Conservation (phyloP, 2,797 vertebrate species). For the Naso thynnoides region DNA sequence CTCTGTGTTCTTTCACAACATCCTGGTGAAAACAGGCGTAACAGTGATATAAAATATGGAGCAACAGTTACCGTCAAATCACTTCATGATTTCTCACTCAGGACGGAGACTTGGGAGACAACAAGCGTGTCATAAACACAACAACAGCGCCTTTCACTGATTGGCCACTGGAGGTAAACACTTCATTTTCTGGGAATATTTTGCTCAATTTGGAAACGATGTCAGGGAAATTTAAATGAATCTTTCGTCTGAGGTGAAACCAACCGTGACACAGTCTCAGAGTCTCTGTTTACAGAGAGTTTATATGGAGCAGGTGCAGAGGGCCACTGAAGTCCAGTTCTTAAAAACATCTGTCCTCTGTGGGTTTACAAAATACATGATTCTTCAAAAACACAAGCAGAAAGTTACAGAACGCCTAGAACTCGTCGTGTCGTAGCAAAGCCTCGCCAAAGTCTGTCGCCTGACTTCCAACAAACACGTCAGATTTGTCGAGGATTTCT, state of each 20-base stretch:
- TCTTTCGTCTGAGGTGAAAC: no score
- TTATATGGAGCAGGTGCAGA: no score
- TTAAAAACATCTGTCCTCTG: constrained; percentile 53
- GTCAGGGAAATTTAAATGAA: no score
- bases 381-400: constrained; percentile 48
- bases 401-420: constrained; percentile 70
- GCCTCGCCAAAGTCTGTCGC: constrained; percentile 95
- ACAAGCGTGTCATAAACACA: no score
- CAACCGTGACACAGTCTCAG: no score
- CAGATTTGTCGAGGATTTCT: constrained; percentile 92
- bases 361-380: constrained; percentile 85
- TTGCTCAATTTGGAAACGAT: no score
- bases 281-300: no score
- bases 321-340: no score
- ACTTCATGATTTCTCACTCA: constrained; percentile 1
- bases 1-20: constrained; percentile 1
- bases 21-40: background rate
- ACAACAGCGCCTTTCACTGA: no score
- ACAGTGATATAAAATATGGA: background rate
- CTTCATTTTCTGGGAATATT: no score
- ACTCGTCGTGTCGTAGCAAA: constrained; percentile 92
- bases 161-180: no score
- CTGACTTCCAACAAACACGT: constrained; percentile 95
- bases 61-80: background rate
- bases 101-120: no score